Percentiles rank a stretch among this genome's conserved stretches.
Evolutionary conservation across 1,140 invertebrate genomes (phyloP).

Genomic region (Drosophila busckii): DNA sequence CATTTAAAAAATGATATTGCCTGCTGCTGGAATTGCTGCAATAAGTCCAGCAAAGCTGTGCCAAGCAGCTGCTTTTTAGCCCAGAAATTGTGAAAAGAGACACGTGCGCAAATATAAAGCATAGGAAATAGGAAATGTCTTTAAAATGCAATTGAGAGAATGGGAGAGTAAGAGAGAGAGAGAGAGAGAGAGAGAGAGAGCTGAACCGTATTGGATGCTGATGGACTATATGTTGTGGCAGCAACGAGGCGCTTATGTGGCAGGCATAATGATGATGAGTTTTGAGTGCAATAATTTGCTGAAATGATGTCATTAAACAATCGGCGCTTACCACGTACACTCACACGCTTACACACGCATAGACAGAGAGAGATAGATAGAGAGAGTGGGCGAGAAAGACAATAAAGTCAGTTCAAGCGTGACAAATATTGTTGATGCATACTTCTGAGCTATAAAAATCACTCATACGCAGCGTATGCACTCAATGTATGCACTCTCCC

Average conservation of each 20-base stretch:
- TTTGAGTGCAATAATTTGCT: slow-evolving; percentile 9
- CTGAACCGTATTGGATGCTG: neutral
- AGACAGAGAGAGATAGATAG: too few relatives aligned
- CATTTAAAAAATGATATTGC: too few relatives aligned
- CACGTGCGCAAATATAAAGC: too few relatives aligned
- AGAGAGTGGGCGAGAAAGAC: too few relatives aligned
- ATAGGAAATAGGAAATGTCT: too few relatives aligned
- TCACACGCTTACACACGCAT: slow-evolving; percentile 17
- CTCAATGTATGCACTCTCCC: neutral
- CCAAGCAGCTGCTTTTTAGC: too few relatives aligned
- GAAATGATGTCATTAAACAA: slow-evolving; percentile 40
- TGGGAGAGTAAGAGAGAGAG: neutral
- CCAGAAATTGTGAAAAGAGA: too few relatives aligned
- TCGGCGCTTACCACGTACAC: slow-evolving; percentile 12
- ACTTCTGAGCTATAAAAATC: slow-evolving; percentile 40
- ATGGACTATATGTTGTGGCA: neutral
- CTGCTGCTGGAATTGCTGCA: too few relatives aligned
- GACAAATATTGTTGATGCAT: slow-evolving; percentile 40
- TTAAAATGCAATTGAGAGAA: neutral
- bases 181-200: neutral
- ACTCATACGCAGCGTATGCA: slow-evolving; percentile 42
- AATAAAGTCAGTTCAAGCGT: slow-evolving; percentile 32
- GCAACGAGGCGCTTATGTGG: neutral
- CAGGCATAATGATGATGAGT: neutral
- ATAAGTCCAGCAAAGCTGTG: too few relatives aligned